Conservation (phyloP, 2,113 vertebrate species). For the Cavia aperea region DNA sequence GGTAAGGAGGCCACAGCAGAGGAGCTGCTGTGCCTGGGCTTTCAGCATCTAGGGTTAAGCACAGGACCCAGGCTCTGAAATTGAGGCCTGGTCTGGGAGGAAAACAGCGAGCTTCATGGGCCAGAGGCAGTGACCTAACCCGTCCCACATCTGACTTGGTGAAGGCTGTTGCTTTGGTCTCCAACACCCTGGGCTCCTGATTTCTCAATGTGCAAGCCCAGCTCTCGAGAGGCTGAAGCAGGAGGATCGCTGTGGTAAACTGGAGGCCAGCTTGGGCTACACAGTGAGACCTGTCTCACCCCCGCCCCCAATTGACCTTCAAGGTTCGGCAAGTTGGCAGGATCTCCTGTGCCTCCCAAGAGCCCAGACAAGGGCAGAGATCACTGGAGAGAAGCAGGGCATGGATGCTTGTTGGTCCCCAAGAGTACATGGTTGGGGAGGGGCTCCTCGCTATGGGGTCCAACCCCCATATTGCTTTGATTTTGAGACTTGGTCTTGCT, state of each 20-base stretch:
- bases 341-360: neutral
- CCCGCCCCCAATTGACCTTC: neutral
- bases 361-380: neutral
- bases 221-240: neutral
- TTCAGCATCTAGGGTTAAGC: neutral
- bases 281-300: neutral
- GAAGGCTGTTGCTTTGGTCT: no score
- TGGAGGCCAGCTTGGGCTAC: neutral
- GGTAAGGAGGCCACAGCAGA: no score
- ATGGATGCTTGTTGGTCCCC: neutral
- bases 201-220: neutral
- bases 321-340: neutral
- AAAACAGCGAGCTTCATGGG: neutral
- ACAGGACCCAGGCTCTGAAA: neutral
- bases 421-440: fast-evolving
- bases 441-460: neutral
- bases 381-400: neutral
- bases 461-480: no score
- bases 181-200: neutral
- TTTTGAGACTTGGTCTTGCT: neutral
- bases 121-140: neutral
- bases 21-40: neutral
- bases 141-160: fast-evolving
- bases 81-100: neutral
- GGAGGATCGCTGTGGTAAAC: neutral